Conservation (phyloP, 2,888 invertebrate species). For the Diarsia dahlii region DNA sequence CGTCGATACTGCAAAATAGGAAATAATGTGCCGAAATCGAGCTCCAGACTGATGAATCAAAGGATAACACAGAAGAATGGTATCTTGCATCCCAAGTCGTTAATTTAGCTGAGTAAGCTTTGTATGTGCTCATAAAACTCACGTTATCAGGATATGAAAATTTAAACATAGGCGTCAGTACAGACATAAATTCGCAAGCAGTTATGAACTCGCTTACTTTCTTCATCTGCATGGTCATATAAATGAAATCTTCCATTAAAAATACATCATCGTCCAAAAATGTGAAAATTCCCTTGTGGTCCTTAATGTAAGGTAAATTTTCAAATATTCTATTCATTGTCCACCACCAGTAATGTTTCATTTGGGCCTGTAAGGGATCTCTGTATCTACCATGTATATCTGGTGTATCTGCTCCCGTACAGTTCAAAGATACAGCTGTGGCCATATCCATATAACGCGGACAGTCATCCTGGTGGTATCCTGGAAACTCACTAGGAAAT, state of each 20-base stretch:
- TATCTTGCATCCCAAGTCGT: conserved; percentile 72
- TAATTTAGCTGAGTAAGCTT: conserved; percentile 68
- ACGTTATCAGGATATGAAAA: conserved; percentile 42
- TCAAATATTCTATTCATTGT: conserved; percentile 80
- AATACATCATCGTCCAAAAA: conserved; percentile 76
- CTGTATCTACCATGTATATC: conserved; percentile 75
- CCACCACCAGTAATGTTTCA: conserved; percentile 84
- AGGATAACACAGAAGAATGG: conserved; percentile 75
- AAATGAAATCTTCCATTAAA: conserved; percentile 78
- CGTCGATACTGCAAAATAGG: conserved; percentile 77
- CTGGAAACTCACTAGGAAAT: conserved; percentile 74
- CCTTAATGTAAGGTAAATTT: conserved; percentile 62
- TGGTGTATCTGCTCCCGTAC: conserved; percentile 71
- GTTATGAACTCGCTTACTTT: conserved; percentile 68
- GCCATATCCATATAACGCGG: conserved; percentile 64
- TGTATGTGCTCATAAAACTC: conserved; percentile 48
- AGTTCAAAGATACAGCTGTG: conserved; percentile 68
- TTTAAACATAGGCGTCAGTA: conserved; percentile 62
- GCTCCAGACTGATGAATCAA: conserved; percentile 76
- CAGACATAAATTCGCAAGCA: conserved; percentile 75
- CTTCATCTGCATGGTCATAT: conserved; percentile 76
- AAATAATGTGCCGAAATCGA: conserved; percentile 78
- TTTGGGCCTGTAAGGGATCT: conserved; percentile 70
- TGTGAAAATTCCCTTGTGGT: conserved; percentile 72
- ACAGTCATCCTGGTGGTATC: conserved; percentile 71